phyloP scores from a whole-genome alignment of 2,797 vertebrate genomes.

The Masticophis lateralis region DNA sequence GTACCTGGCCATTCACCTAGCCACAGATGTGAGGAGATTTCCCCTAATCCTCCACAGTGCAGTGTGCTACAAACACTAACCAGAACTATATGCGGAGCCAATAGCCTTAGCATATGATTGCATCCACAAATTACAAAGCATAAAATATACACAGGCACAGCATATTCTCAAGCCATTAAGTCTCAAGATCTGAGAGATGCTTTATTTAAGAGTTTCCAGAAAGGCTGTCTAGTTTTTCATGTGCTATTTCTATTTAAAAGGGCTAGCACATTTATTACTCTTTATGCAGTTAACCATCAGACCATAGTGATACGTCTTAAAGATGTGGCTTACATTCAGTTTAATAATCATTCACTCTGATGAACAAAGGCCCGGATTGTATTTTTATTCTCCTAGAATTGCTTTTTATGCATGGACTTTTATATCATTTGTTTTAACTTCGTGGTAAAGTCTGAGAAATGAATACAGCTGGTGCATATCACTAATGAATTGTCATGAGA shows the following conservation, averaged over 20 bases:
- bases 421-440: background rate
- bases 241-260: background rate
- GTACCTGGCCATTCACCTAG: background rate
- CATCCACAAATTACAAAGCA: background rate
- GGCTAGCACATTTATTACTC: background rate
- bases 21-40: background rate
- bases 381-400: background rate
- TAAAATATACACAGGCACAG: background rate
- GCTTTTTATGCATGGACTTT: background rate
- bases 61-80: background rate
- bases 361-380: background rate
- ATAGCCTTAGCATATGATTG: background rate
- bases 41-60: background rate
- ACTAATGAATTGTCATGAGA: background rate
- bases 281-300: background rate
- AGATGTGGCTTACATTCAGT: background rate
- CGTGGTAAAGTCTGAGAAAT: background rate
- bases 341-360: background rate
- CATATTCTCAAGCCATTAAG: background rate
- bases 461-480: background rate
- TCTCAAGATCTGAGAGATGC: background rate
- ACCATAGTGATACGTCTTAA: background rate
- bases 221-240: background rate
- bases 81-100: background rate
- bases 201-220: background rate